phyloP scores from a whole-genome alignment of 2,888 invertebrate species.

The Euzophera pinguis region DNA sequence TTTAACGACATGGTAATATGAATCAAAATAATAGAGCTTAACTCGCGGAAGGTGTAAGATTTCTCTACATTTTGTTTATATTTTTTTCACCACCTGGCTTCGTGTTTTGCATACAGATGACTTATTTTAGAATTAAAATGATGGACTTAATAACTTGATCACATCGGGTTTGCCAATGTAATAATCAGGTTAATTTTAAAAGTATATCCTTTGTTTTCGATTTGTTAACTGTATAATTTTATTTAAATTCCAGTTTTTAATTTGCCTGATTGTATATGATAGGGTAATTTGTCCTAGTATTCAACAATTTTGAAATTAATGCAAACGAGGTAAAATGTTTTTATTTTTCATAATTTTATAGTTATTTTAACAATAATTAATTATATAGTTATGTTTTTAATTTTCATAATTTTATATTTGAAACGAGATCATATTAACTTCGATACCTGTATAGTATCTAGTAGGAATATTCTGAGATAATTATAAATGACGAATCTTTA shows the following conservation, averaged over 20 bases:
- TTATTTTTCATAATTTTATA: too few relatives aligned
- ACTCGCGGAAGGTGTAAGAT: conserved; percentile 51
- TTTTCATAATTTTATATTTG: too few relatives aligned
- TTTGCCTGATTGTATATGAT: neutral
- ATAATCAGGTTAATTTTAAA: conserved; percentile 21
- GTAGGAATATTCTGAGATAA: too few relatives aligned
- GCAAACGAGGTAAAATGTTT: too few relatives aligned
- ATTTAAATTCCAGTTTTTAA: neutral
- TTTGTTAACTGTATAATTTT: neutral
- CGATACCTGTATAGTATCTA: too few relatives aligned
- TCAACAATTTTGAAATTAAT: too few relatives aligned
- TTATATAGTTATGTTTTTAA: too few relatives aligned
- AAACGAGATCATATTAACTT: too few relatives aligned
- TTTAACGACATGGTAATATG: conserved; percentile 50
- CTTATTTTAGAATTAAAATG: conserved; percentile 15
- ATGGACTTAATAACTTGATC: neutral
- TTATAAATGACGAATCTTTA: neutral
- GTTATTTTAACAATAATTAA: too few relatives aligned
- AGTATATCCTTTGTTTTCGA: conserved; percentile 10
- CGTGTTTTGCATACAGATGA: conserved; percentile 20
- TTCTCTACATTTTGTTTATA: conserved; percentile 42
- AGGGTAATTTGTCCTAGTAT: too few relatives aligned
- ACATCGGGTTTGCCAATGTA: conserved; percentile 13
- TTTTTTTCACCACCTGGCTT: conserved; percentile 21
- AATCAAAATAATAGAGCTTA: conserved; percentile 56